phyloP scores from a whole-genome alignment of 2,113 vertebrate species.

The Nansenia antarctica region DNA sequence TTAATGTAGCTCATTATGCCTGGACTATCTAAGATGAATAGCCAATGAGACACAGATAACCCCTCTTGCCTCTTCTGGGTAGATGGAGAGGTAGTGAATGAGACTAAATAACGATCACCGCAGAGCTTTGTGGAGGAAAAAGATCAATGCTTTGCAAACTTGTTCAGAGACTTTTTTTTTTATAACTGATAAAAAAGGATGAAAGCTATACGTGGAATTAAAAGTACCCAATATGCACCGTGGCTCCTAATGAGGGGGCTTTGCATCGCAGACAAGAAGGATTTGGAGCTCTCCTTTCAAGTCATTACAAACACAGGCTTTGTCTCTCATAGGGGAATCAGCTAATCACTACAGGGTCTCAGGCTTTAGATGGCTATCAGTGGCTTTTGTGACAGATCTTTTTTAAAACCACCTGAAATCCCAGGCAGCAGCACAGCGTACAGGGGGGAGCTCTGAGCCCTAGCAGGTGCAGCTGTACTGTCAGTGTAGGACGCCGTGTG shows the following conservation, averaged over 20 bases:
- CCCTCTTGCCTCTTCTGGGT: conserved; percentile 14
- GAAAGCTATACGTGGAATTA: conserved; percentile 42
- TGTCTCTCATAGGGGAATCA: conserved; percentile 47
- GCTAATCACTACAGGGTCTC: conserved; percentile 70
- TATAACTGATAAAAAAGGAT: conserved; percentile 62
- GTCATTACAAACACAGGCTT: conserved; percentile 52
- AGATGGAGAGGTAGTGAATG: conserved; percentile 10
- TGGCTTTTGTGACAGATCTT: conserved; percentile 43
- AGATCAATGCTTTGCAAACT: conserved; percentile 52
- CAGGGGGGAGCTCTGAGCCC: neutral
- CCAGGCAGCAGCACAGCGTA: too few species aligned
- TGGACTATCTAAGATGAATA: conserved; percentile 1
- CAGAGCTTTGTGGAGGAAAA: conserved; percentile 27
- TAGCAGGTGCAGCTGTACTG: neutral
- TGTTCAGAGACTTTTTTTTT: conserved; percentile 59
- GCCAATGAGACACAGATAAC: conserved; percentile 45
- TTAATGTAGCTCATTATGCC: neutral
- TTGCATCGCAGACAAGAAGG: conserved; percentile 59
- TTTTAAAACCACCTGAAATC: conserved; percentile 54
- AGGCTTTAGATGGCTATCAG: conserved; percentile 63
- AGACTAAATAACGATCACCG: conserved; percentile 33
- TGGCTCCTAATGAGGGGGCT: conserved; percentile 62
- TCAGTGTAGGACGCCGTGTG: neutral
- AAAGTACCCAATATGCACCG: conserved; percentile 49
- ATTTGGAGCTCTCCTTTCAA: conserved; percentile 57